Base-by-base conservation (phyloP, 1,140 invertebrate genomes). In the Linepithema humile region DNA sequence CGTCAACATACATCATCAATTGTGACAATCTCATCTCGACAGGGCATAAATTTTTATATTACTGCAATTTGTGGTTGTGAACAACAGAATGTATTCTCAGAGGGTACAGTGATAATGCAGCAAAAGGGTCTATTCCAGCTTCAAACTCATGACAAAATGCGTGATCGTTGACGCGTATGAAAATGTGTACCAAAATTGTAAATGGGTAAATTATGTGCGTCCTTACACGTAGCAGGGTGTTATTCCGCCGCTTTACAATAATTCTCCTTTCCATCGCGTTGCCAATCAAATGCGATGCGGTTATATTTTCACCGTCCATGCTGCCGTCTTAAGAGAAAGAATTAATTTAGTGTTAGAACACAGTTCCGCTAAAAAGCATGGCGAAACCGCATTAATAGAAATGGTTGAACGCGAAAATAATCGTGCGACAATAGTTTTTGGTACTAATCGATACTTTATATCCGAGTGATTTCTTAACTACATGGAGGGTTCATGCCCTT, bases 111-210 rank as follows among this genome's bases (percentile, higher is more conserved):
- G 87, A 88, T 83, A 83, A 86, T 89, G 82, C 73, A 90, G 86
- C 92, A 92, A 92, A 92, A 92, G 92, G 90, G 91, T 91, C 92
- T 88, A 88, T 90, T 88, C 85, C 69, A 74, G 69, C 75, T 32
- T 69, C 17, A 73, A 53, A 20, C 23, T 59, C 64, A 26, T 38
- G 45, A 43, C 50, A 59, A 69, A 43, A 77, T 77, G 70, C 62
- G 48, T 80, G 48, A 48, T 67, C 53, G 40, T 69, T 83, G 70
- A 74, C 29, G 38, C 32, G 9, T 64, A 69, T 60, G 45, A 23
- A 17, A 65, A 40, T 60, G 50, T 82, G 59, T 12, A 70, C n/a
- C n/a, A n/a, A n/a, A 80, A 45, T 45, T 45, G 17, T 35, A 55
- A 26, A n/a, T 59, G 38, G 32, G 15, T 35, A 26, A 38, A 10